Conservation (phyloP, 2,888 invertebrate genomes). For the Caenorhabditis sulstoni region DNA sequence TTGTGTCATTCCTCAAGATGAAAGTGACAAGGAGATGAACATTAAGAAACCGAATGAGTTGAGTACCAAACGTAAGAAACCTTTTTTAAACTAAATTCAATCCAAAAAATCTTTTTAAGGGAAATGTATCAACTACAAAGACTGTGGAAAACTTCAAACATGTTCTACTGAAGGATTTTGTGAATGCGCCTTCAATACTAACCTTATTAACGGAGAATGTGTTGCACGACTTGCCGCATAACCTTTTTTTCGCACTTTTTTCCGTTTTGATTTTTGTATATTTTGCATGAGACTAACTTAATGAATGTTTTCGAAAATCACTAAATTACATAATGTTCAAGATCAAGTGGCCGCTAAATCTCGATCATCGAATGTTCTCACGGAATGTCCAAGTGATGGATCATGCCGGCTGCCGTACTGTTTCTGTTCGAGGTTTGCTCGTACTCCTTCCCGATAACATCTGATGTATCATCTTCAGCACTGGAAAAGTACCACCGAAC, state of each 20-base stretch:
- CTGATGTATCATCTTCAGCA: slow-evolving; percentile 12
- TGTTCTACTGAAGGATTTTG: slow-evolving; percentile 48
- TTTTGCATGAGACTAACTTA: slow-evolving; percentile 36
- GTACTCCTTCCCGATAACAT: neutral
- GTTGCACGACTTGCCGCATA: slow-evolving; percentile 50
- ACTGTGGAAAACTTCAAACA: slow-evolving; percentile 37
- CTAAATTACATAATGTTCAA: slow-evolving; percentile 1
- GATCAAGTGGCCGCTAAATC: slow-evolving; percentile 18
- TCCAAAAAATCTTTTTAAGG: slow-evolving; percentile 25
- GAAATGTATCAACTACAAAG: slow-evolving; percentile 51
- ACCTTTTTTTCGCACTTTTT: neutral
- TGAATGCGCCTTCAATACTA: slow-evolving; percentile 59
- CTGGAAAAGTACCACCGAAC: slow-evolving; percentile 74
- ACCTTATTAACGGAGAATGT: slow-evolving; percentile 60
- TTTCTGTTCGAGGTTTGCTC: slow-evolving; percentile 68
- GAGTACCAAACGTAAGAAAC: slow-evolving; percentile 19
- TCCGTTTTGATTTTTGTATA: slow-evolving; percentile 44
- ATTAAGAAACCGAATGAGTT: neutral
- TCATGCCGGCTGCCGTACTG: slow-evolving; percentile 76
- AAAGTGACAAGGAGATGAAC: slow-evolving; percentile 28
- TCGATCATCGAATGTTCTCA: slow-evolving; percentile 24
- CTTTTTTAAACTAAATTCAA: neutral
- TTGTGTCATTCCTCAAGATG: slow-evolving; percentile 64
- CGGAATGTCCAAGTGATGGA: slow-evolving; percentile 70
- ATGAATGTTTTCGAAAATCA: slow-evolving; percentile 6